These are phyloP conservation scores for Brachionus calyciflorus DNA, from an alignment of 1,140 invertebrate species.

Conservation along the genomic window DNA sequence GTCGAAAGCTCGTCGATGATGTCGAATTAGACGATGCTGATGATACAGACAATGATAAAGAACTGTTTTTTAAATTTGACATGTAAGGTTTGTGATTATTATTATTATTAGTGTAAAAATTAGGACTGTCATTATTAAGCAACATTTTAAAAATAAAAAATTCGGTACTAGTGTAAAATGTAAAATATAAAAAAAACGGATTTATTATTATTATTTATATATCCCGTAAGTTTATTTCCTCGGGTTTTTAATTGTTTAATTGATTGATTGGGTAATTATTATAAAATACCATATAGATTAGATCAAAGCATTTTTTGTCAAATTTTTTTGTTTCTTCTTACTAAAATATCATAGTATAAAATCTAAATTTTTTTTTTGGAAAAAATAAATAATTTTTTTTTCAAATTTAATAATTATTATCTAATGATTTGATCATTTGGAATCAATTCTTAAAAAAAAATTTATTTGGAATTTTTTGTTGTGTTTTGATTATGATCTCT, in stretches of 20 bases:
- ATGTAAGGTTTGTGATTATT: not conserved
- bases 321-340: too few relatives aligned
- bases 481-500: too few relatives aligned
- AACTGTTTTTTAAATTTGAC: not conserved
- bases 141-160: not conserved
- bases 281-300: not conserved
- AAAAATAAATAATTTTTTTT: too few relatives aligned
- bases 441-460: too few relatives aligned
- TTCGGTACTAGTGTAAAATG: not conserved
- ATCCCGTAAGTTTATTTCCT: not conserved
- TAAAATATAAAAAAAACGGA: too few relatives aligned
- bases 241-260: slow-evolving; percentile 24
- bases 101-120: too few relatives aligned
- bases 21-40: not conserved
- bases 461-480: too few relatives aligned
- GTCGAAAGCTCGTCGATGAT: not conserved
- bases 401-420: too few relatives aligned
- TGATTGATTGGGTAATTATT: slow-evolving; percentile 14
- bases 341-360: too few relatives aligned
- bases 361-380: too few relatives aligned
- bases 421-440: too few relatives aligned
- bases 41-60: not conserved
- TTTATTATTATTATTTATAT: not conserved
- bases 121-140: too few relatives aligned
- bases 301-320: not conserved